Evolutionary conservation across 2,888 invertebrate species (phyloP).

Genomic region (Leucozona laternaria): DNA sequence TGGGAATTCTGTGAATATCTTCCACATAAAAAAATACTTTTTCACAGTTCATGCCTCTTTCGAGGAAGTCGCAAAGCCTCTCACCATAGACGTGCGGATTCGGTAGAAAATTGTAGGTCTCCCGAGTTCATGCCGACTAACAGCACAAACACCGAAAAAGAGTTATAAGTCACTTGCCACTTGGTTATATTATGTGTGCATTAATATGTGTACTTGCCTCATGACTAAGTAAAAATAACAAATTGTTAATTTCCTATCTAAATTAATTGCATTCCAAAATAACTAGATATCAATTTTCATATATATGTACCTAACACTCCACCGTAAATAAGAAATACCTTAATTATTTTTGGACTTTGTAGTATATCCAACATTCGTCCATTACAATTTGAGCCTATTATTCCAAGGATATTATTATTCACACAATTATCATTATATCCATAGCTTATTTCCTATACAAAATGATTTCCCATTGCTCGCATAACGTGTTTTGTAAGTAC

Average conservation of each 20-base stretch:
- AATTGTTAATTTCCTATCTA: neutral
- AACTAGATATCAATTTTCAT: neutral
- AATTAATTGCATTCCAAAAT: neutral
- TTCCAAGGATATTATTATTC: neutral
- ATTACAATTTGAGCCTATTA: neutral
- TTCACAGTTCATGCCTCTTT: too few relatives aligned
- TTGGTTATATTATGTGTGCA: too few relatives aligned
- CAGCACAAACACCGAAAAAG: too few relatives aligned
- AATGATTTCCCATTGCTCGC: neutral
- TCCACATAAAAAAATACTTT: too few relatives aligned
- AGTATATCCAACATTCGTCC: neutral
- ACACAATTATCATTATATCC: neutral
- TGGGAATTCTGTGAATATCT: too few relatives aligned
- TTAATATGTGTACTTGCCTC: too few relatives aligned
- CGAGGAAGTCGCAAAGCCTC: too few relatives aligned
- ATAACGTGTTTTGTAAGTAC: neutral
- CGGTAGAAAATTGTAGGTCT: too few relatives aligned
- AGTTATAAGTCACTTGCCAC: too few relatives aligned
- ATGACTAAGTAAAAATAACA: neutral
- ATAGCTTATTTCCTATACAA: neutral
- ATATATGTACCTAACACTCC: neutral
- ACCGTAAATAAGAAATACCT: neutral
- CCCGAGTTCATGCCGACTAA: too few relatives aligned
- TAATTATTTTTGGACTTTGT: neutral
- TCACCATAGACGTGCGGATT: too few relatives aligned